A percentile compares a stretch with the other conserved stretches of the same genome.
Conservation (phyloP, 1,140 invertebrate species). For the Proales similis region DNA sequence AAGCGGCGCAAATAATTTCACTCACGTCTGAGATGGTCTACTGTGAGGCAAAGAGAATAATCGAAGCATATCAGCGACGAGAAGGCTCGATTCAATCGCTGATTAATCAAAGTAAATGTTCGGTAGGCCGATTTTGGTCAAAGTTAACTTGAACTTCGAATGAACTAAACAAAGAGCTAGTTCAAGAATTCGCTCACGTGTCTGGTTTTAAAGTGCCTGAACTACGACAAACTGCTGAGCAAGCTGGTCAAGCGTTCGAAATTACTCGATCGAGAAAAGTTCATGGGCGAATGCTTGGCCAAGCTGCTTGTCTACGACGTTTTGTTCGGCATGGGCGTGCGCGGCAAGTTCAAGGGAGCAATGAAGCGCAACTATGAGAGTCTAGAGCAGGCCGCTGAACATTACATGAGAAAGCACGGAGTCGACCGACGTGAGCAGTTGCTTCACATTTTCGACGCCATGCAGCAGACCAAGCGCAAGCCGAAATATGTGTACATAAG, state of each 20-base stretch:
- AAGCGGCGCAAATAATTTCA: no score
- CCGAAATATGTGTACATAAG: conserved; percentile 34
- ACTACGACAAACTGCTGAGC: conserved; percentile 25
- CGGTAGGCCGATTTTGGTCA: not conserved
- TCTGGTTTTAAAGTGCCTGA: conserved; percentile 15
- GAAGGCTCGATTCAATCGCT: conserved; percentile 34
- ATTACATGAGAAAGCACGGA: conserved; percentile 31
- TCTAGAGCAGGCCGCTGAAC: conserved; percentile 1
- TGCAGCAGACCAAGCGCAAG: conserved; percentile 5
- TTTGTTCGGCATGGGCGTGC: conserved; percentile 34
- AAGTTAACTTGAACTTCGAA: not conserved
- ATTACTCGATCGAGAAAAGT: conserved; percentile 30
- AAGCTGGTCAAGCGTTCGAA: conserved; percentile 32
- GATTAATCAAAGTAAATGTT: conserved; percentile 21
- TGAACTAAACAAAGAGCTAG: no score
- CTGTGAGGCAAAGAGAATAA: conserved; percentile 23
- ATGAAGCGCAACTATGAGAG: conserved; percentile 18
- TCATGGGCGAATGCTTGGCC: conserved; percentile 18
- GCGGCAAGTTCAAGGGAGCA: conserved; percentile 35
- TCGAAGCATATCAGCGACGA: conserved; percentile 28
- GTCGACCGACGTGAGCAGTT: conserved; percentile 14
- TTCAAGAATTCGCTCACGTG: conserved; percentile 32
- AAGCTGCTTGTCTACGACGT: conserved; percentile 37
- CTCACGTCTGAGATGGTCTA: conserved; percentile 37
- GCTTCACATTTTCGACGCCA: conserved; percentile 25